These are phyloP conservation scores for Augochlorella aurata DNA, from an alignment of 2,888 invertebrate species.

Conservation along the genomic window DNA sequence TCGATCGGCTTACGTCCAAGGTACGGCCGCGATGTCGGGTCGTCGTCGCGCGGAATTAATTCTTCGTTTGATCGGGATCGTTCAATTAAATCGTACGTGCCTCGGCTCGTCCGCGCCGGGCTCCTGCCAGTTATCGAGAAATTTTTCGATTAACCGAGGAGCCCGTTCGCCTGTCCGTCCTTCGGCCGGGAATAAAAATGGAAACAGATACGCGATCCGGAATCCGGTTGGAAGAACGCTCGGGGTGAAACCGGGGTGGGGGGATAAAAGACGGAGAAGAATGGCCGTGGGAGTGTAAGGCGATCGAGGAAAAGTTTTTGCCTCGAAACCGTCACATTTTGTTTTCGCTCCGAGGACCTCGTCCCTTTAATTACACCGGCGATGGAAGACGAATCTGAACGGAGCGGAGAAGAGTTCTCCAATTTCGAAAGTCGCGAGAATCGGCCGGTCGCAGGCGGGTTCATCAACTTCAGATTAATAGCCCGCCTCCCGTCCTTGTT, in stretches of 20 bases:
- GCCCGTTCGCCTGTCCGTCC: background rate
- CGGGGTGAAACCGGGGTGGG: background rate
- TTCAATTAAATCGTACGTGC: constrained; percentile 27
- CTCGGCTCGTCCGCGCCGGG: background rate
- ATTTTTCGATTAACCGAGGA: constrained; percentile 13
- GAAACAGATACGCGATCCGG: constrained; percentile 11
- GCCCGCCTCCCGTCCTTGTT: constrained; percentile 54
- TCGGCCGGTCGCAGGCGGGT: constrained; percentile 38
- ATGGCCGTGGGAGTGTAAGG: background rate
- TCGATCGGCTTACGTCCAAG: constrained; percentile 14
- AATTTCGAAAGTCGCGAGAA: constrained; percentile 58
- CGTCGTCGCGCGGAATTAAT: constrained; percentile 24
- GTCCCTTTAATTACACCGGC: constrained; percentile 61
- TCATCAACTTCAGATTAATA: constrained; percentile 68
- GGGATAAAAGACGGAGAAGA: background rate
- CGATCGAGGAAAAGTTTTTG: constrained; percentile 47
- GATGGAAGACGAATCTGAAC: constrained; percentile 31
- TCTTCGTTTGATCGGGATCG: constrained; percentile 11
- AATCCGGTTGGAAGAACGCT: constrained; percentile 2
- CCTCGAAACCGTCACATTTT: constrained; percentile 54
- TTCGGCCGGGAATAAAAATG: constrained; percentile 10
- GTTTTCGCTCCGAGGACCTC: constrained; percentile 43
- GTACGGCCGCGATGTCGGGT: background rate
- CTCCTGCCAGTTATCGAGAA: constrained; percentile 12
- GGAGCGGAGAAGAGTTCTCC: background rate